A percentile compares a stretch with the other conserved stretches of the same genome.
These are phyloP conservation scores for Ochropacha duplaris DNA, from an alignment of 2,888 invertebrate genomes.

Conservation along the genomic window DNA sequence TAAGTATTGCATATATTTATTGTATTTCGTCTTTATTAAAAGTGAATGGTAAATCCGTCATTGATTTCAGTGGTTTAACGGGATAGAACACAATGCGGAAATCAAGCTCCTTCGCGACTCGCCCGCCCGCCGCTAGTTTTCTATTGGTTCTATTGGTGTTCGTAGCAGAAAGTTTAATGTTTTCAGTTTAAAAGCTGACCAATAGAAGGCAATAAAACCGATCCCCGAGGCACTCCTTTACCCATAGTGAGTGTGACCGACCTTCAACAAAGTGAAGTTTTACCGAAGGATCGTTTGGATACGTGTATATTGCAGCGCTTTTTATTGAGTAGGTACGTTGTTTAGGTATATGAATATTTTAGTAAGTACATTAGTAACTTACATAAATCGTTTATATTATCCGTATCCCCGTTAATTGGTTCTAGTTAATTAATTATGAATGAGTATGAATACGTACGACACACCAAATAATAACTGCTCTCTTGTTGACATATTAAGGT, in stretches of 20 bases:
- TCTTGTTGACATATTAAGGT: no score
- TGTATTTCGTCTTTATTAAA: slow-evolving; percentile 10
- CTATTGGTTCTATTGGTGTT: slow-evolving; percentile 10
- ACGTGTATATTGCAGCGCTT: slow-evolving; percentile 25
- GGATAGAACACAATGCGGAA: neutral
- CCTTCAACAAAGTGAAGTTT: slow-evolving; percentile 39
- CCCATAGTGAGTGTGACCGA: no score
- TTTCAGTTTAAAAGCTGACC: slow-evolving; percentile 59
- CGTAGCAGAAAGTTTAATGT: slow-evolving; percentile 46
- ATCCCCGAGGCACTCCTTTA: slow-evolving; percentile 42
- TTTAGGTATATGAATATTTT: neutral
- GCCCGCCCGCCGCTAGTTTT: neutral
- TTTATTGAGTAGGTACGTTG: slow-evolving; percentile 12
- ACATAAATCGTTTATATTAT: no score
- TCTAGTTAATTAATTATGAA: neutral
- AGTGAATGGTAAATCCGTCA: neutral
- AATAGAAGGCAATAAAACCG: slow-evolving; percentile 64
- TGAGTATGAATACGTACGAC: no score
- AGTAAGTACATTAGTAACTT: no score
- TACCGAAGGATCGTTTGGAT: slow-evolving; percentile 46
- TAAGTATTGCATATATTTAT: slow-evolving; percentile 40
- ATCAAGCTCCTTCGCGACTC: slow-evolving; percentile 17
- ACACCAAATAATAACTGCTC: no score
- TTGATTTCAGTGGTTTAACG: neutral
- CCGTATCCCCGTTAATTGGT: neutral